Base-by-base conservation (phyloP, 2,888 invertebrate genomes). In the Acronicta psi region DNA sequence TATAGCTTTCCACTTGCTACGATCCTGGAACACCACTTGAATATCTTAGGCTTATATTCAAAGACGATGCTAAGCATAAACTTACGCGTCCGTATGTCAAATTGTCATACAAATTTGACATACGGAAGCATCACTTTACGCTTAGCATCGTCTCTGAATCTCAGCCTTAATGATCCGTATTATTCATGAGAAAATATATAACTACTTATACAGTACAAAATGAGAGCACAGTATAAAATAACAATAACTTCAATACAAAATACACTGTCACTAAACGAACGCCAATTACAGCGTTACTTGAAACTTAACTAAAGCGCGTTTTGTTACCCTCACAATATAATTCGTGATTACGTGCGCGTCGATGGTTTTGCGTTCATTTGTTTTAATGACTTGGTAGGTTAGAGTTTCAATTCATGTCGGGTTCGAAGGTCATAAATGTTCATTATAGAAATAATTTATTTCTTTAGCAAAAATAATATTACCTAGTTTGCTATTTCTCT, bases 301-400 rank as follows among this genome's bases (percentile, higher is more conserved):
- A 70, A 67, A 64, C 64, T 58, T 64, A 75, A 75, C 67, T 67
- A 58, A 70, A 59, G 44, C 64, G 59, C 70, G 68, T 68, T 67
- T 59, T 42, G 73, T 75, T 62, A 64, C 75, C 59, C 71, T 45
- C 61, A 71, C 69, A 74, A 62, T 73, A 71, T 72, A 72, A 69
- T 59, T 74, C 58, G 65, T 62, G 69, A 73, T 73, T 73, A 73
- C 75, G 53, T 65, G 53, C 61, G 75, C 72, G 65, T 71, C 59
- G 56, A 69, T 56, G 72, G 73, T 69, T 74, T 60, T 61, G 54
- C 63, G 60, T 66, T 75, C 75, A 72, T 74, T 74, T 75, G 72
- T 74, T 60, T 69, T 75, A 75, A 72, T 74, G 74, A 72, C 72
- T 74, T 75, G 69, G 56, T 66, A 53, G 62, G 69, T 69, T 71